phyloP scores from a whole-genome alignment of 2,113 vertebrate species.

The Oxygymnocypris stewartii region DNA sequence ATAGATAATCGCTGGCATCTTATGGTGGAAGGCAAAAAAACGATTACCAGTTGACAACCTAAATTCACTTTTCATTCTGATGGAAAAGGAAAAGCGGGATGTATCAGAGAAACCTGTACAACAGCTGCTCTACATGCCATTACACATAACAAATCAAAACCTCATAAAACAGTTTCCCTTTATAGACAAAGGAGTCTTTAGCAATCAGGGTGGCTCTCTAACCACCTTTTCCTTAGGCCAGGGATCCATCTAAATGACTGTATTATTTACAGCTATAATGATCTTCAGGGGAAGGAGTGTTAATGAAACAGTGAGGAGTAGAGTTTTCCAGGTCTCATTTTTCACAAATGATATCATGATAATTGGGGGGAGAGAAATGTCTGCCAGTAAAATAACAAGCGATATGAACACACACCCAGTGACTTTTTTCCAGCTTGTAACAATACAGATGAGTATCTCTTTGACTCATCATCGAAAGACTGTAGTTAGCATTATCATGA shows the following conservation, averaged over 20 bases:
- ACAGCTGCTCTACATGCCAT: background rate
- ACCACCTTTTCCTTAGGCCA: conserved; percentile 28
- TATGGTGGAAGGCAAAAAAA: background rate
- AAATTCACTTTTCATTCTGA: background rate
- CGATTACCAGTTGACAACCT: background rate
- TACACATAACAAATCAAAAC: conserved; percentile 19
- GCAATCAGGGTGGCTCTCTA: conserved; percentile 12
- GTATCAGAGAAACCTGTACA: background rate
- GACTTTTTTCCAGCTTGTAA: conserved; percentile 1
- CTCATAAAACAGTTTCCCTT: conserved; percentile 11
- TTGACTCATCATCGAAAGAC: conserved; percentile 15
- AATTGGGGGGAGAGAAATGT: background rate
- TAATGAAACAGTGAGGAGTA: conserved; percentile 44
- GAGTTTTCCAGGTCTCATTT: conserved; percentile 28
- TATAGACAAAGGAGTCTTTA: conserved; percentile 17
- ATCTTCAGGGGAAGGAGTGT: conserved; percentile 9
- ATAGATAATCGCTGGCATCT: conserved; percentile 7
- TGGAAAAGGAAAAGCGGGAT: background rate
- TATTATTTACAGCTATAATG: conserved; percentile 29
- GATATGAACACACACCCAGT: conserved; percentile 23
- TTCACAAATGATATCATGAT: conserved; percentile 21
- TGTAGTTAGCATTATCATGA: background rate
- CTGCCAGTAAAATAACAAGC: conserved; percentile 10
- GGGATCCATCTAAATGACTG: conserved; percentile 12
- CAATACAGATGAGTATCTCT: conserved; percentile 18